Evolutionary conservation across 2,888 invertebrate species (phyloP), one percentile per base, ranked within the genome.

Genomic region (Habrosyne pyritoides): DNA sequence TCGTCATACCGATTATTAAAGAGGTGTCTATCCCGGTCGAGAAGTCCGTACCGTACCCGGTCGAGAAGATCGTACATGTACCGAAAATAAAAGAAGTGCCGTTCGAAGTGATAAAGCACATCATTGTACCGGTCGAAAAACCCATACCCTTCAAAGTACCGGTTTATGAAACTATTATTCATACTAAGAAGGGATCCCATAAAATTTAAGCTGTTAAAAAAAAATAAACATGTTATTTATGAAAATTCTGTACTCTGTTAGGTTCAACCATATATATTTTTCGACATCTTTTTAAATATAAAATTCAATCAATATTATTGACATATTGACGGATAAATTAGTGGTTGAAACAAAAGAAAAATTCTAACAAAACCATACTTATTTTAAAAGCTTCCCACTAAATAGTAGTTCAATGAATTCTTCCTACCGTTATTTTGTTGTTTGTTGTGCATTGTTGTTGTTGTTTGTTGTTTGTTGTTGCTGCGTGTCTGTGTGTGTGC

Each of bases 81-180:
- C 95, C 95, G 0, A 94, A 94, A 55, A 93, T 95, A 59, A 95
- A 95, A 71, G 94, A 95, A 0, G 94, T 95, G 3, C 95, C 95
- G 1, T 94, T 95, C 21, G 94, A 94, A 55, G 95, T 96, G 0
- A 93, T 95, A 47, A 95, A 95, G 64, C 95, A 95, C 71, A 83
- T 95, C 10, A 93, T 94, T 4, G 94, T 95, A n/a, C 94, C 94
- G 0, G 94, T 95, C 0, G 94, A 94, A 51, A 95, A 95, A 64
- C 95, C 95, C 0, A 91, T 95, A 46, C 95, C 95, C 0, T 94
- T 95, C 60, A 95, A 95, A 75, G 95, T 95, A 26, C 95, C 95
- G 0, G 94, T 95, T 2, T 94, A 95, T 77, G 95, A 95, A 83
- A 94, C 95, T 46, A 94, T 96, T 57, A 95, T 95, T 69, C 95